Conservation (phyloP, 2,797 vertebrate species). For the Propithecus perrieri region DNA sequence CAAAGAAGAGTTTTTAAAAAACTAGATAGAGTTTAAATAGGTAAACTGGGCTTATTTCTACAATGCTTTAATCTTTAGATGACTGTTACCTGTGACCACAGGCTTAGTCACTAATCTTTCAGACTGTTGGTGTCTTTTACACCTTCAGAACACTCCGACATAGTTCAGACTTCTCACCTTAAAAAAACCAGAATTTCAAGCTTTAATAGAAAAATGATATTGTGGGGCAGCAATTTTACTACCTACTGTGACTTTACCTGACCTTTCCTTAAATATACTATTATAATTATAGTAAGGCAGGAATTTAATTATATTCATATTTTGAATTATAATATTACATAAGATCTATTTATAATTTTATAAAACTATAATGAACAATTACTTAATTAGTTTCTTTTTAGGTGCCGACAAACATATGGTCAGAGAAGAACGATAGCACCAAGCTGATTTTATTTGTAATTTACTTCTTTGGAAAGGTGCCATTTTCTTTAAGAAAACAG, state of each 20-base stretch:
- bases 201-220: not conserved
- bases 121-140: not conserved
- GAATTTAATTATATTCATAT: constrained; percentile 35
- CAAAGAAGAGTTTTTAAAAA: not conserved
- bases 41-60: not conserved
- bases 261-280: not conserved
- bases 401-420: not conserved
- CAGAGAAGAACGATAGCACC: not conserved
- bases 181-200: constrained; percentile 4
- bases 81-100: not conserved
- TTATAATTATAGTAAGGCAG: not conserved
- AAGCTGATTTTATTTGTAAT: constrained; percentile 21
- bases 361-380: not conserved
- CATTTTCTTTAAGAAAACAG: constrained; percentile 31
- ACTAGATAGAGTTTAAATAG: not conserved
- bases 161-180: not conserved
- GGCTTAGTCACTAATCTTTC: not conserved
- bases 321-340: not conserved
- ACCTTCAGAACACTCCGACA: not conserved
- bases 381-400: not conserved
- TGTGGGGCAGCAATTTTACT: not conserved
- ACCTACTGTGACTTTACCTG: not conserved
- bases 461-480: not conserved
- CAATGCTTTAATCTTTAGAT: not conserved
- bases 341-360: constrained; percentile 37